phyloP scores from a whole-genome alignment of 2,113 vertebrate genomes.

The Cryptotis parvus region DNA sequence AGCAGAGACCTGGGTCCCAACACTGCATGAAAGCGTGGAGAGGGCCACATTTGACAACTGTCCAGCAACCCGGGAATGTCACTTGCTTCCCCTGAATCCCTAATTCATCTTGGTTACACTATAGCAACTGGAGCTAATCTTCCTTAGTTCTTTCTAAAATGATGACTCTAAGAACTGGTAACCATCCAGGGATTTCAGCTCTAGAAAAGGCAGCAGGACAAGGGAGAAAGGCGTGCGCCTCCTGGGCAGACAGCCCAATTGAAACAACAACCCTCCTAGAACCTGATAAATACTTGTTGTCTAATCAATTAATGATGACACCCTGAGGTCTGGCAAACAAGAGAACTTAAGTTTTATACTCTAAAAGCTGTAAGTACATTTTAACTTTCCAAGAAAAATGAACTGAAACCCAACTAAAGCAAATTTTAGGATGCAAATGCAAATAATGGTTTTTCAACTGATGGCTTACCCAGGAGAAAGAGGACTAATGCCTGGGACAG shows the following conservation, averaged over 20 bases:
- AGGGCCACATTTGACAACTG: too few relatives aligned
- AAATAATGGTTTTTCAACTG: conserved; percentile 65
- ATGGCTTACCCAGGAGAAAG: conserved; percentile 73
- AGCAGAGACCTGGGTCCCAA: not conserved
- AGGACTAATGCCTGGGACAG: conserved; percentile 66
- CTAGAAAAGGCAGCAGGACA: not conserved
- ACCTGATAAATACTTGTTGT: not conserved
- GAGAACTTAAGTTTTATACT: not conserved
- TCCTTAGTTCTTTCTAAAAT: not conserved
- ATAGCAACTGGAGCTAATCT: not conserved
- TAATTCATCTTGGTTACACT: not conserved
- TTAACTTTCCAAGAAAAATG: not conserved
- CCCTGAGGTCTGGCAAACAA: not conserved
- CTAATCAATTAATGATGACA: not conserved
- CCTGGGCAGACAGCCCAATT: not conserved
- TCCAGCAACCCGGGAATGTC: accelerated
- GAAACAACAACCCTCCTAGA: not conserved
- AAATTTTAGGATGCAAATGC: conserved; percentile 35
- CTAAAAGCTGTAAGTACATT: not conserved
- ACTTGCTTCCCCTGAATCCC: not conserved
- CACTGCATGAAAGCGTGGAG: too few relatives aligned
- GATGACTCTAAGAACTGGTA: not conserved
- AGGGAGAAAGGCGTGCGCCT: not conserved
- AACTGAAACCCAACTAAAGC: conserved; percentile 43
- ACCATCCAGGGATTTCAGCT: not conserved